These are phyloP conservation scores for Dicyrtoma fusca DNA, from an alignment of 2,888 invertebrate species.

Conservation along the genomic window DNA sequence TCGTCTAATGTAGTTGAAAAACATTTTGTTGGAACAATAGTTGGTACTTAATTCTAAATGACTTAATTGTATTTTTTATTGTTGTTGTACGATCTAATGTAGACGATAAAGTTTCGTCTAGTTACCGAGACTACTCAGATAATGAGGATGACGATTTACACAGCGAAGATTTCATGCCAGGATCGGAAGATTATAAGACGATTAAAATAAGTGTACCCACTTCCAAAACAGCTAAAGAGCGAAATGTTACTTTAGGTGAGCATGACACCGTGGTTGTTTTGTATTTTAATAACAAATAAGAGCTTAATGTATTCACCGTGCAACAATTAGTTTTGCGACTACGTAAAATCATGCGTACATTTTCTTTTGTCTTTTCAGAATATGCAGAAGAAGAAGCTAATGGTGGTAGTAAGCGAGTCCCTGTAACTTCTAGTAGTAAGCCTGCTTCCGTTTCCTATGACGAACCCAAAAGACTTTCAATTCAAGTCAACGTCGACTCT, in stretches of 20 bases:
- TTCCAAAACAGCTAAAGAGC: conserved; percentile 34
- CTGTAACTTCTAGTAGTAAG: neutral
- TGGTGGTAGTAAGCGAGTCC: neutral
- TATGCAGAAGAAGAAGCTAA: conserved; percentile 8
- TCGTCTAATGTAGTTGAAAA: too few species aligned
- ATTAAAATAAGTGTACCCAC: conserved; percentile 39
- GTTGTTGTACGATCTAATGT: too few species aligned
- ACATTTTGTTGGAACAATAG: too few species aligned
- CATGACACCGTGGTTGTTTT: too few species aligned
- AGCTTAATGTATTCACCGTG: too few species aligned
- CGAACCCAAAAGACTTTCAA: conserved; percentile 33
- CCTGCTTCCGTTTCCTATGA: neutral
- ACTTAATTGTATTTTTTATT: too few species aligned
- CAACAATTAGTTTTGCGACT: too few species aligned
- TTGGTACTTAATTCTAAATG: too few species aligned
- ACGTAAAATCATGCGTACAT: too few species aligned
- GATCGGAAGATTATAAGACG: conserved; percentile 34
- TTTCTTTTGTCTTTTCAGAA: neutral
- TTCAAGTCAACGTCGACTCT: conserved; percentile 35
- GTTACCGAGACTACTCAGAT: neutral
- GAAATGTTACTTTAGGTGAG: conserved; percentile 36
- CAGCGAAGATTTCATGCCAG: conserved; percentile 42
- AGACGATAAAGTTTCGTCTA: too few species aligned
- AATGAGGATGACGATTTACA: conserved; percentile 4
- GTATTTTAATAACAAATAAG: too few species aligned